These are phyloP conservation scores for Chydorus sphaericus DNA, from an alignment of 2,888 invertebrate genomes.

Conservation along the genomic window DNA sequence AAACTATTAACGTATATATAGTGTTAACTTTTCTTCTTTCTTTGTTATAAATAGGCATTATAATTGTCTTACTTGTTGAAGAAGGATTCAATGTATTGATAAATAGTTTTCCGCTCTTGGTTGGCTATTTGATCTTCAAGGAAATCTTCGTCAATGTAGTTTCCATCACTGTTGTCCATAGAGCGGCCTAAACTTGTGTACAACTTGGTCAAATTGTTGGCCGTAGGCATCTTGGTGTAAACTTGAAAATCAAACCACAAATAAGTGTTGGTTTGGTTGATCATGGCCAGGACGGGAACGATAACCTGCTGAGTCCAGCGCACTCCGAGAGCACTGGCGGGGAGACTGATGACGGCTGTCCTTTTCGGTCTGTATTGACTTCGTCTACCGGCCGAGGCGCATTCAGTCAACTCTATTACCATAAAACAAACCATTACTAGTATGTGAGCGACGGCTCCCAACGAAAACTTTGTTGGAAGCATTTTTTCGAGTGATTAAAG, in stretches of 20 bases:
- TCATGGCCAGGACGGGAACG: background rate
- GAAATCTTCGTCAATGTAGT: background rate
- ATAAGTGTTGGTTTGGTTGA: background rate
- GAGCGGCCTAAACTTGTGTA: background rate
- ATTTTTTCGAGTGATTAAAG: too few relatives aligned
- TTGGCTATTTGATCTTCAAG: background rate
- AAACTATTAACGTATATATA: constrained; percentile 33
- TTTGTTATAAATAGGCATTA: background rate
- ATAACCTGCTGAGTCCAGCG: too few relatives aligned
- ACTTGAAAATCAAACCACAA: constrained; percentile 5
- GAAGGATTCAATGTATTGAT: background rate
- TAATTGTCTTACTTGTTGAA: background rate
- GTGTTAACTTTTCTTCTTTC: background rate
- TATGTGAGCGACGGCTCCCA: too few relatives aligned
- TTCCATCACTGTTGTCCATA: background rate
- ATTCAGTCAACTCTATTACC: too few relatives aligned
- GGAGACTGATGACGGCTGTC: background rate
- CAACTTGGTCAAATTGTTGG: background rate
- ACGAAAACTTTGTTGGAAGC: too few relatives aligned
- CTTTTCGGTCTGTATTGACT: too few relatives aligned
- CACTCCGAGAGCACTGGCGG: too few relatives aligned
- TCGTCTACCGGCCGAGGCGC: too few relatives aligned
- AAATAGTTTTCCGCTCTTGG: background rate
- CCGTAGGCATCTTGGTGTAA: background rate
- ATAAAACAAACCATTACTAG: too few relatives aligned